Evolutionary conservation across 1,140 invertebrate genomes (phyloP), one percentile per base, ranked within the genome.

Genomic region (Dolichoris vasculosae): DNA sequence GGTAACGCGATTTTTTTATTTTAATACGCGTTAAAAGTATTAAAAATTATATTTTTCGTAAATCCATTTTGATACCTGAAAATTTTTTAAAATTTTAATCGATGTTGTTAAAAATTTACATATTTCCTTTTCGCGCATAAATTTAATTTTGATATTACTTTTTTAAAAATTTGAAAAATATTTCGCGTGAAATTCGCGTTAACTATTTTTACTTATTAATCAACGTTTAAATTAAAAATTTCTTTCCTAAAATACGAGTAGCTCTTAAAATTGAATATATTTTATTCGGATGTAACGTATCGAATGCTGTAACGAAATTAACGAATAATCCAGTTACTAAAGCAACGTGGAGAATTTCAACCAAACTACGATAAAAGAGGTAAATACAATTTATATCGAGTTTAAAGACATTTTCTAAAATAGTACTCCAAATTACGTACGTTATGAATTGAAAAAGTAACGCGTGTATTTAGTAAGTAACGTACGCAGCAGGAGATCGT

Each of bases 331-430:
- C n/a, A 1, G 4, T 46, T 77, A 78, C 63, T 30, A 67, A 75
- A 75, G 55, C 20, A 64, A 67, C 23, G 40, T 23, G 43, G 51
- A n/a, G 32, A 77, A 76, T 32, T 38, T 51, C 35, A 46, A 46
- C 30, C 73, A 26, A 7, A 4, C n/a, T 11, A 38, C 1, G 23
- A 26, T 48, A 43, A 85, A 77, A 32, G 4, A 55, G 30, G 73
- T 81, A 81, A 85, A 85, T 64, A 85, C 13, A 85, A 81, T 85
- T 81, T 76, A 55, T 85, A 67, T 46, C 51, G 67, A 51, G 78
- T 35, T 11, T 35, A 32, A 63, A 46, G 55, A 46, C 17, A 81
- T 67, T 75, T 63, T 7, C 77, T 46, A 35, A 51, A 46, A 46
- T 75, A 11, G 40, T 30, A 4, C 55, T 1, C 55, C 17, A 46